These are phyloP conservation scores for Bucco capensis DNA, from an alignment of 2,113 vertebrate genomes.

Conservation along the genomic window DNA sequence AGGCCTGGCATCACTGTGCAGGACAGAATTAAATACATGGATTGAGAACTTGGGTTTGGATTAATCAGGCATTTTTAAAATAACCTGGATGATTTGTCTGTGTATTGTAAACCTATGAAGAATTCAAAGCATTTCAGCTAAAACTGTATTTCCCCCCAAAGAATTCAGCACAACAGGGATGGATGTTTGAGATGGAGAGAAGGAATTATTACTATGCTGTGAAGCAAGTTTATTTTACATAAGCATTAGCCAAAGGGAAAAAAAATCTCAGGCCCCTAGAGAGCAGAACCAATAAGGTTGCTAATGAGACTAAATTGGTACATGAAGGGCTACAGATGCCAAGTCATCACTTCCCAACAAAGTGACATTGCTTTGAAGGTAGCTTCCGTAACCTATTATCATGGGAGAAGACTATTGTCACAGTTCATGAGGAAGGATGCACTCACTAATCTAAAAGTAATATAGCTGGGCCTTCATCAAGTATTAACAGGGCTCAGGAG, in stretches of 20 bases:
- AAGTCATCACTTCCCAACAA: conserved; percentile 9
- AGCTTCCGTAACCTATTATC: neutral
- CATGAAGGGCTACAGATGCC: neutral
- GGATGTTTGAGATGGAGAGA: neutral
- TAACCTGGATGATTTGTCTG: neutral
- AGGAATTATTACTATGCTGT: neutral
- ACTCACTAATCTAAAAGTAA: conserved; percentile 22
- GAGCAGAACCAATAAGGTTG: neutral
- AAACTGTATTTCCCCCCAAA: neutral
- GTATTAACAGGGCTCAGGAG: conserved; percentile 1
- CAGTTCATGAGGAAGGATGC: neutral
- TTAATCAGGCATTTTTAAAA: neutral
- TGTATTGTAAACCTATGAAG: neutral
- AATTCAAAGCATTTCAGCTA: neutral
- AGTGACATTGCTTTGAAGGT: conserved; percentile 9
- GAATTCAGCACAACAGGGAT: neutral
- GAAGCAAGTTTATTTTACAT: neutral
- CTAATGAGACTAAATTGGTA: conserved; percentile 14
- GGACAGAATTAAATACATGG: neutral
- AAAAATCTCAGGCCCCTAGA: neutral
- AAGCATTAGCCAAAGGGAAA: neutral
- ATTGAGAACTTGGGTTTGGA: neutral
- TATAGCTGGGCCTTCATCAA: neutral
- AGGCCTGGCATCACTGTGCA: neutral
- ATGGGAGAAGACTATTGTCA: neutral